Percentiles rank a stretch among this genome's conserved stretches.
Evolutionary conservation across 2,888 invertebrate genomes (phyloP).

Genomic region (Campopleginae sp.): DNA sequence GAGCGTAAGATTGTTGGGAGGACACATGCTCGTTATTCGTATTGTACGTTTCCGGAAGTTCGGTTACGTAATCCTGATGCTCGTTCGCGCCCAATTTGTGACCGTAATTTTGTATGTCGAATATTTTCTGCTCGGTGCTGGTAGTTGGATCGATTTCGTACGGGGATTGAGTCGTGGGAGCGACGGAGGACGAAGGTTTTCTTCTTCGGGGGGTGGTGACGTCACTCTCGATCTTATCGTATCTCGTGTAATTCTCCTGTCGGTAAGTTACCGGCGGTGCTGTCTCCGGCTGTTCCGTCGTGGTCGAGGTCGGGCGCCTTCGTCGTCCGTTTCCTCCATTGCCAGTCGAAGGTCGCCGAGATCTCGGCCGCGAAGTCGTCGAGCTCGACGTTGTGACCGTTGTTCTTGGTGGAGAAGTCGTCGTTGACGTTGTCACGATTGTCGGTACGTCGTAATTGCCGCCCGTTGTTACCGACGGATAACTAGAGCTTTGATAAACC

Average conservation of each 20-base stretch:
- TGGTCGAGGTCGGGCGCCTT: slow-evolving; percentile 63
- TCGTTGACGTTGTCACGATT: slow-evolving; percentile 62
- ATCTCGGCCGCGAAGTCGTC: slow-evolving; percentile 48
- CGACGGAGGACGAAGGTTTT: slow-evolving; percentile 36
- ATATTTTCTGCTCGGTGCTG: slow-evolving; percentile 62
- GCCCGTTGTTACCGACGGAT: slow-evolving; percentile 56
- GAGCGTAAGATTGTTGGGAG: slow-evolving; percentile 40
- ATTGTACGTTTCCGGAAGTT: slow-evolving; percentile 31
- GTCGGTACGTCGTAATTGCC: not conserved
- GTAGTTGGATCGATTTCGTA: slow-evolving; percentile 41
- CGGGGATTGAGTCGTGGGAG: not conserved
- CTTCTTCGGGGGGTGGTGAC: slow-evolving; percentile 52
- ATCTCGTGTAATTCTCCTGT: slow-evolving; percentile 51
- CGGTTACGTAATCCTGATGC: slow-evolving; percentile 67
- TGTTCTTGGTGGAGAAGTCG: slow-evolving; percentile 19
- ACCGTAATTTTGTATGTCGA: slow-evolving; percentile 66
- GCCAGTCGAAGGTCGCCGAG: slow-evolving; percentile 57
- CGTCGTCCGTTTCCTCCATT: slow-evolving; percentile 45
- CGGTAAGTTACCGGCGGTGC: slow-evolving; percentile 44
- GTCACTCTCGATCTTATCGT: slow-evolving; percentile 59
- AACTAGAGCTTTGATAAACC: slow-evolving; percentile 49
- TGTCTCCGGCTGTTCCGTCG: slow-evolving; percentile 64
- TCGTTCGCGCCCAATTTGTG: slow-evolving; percentile 66
- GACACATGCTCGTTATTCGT: slow-evolving; percentile 46
- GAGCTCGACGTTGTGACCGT: slow-evolving; percentile 56